phyloP scores from a whole-genome alignment of 2,888 invertebrate species.

The Cybosia mesomella region DNA sequence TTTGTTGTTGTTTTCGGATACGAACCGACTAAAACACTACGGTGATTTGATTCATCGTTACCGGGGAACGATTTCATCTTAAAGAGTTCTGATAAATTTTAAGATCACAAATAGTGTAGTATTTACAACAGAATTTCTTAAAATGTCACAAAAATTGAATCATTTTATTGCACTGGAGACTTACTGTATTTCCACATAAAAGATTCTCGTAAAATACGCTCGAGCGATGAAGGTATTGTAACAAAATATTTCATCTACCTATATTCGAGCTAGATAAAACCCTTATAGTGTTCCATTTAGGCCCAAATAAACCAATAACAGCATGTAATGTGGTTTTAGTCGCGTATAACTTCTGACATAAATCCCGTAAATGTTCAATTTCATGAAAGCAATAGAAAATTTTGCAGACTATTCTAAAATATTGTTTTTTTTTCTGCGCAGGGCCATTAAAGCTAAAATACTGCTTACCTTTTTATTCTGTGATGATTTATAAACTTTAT shows the following conservation, averaged over 20 bases:
- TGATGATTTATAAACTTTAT: not conserved
- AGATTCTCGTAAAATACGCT: not conserved
- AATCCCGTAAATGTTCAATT: slow-evolving; percentile 36
- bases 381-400: slow-evolving; percentile 30
- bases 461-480: not conserved
- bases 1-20: too few species aligned
- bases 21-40: too few species aligned
- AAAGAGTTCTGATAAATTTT: too few species aligned
- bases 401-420: slow-evolving; percentile 31
- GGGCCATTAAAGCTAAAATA: not conserved
- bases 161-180: not conserved
- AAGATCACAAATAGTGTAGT: not conserved
- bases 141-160: not conserved
- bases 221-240: not conserved
- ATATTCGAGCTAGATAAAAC: not conserved
- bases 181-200: not conserved
- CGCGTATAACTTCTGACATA: slow-evolving; percentile 31
- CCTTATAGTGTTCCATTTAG: slow-evolving; percentile 15
- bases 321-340: slow-evolving; percentile 25
- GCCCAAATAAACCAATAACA: slow-evolving; percentile 27
- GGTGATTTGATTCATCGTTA: too few species aligned
- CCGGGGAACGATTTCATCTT: too few species aligned
- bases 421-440: slow-evolving; percentile 20
- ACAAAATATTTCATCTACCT: not conserved
- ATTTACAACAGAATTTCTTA: not conserved